Percentiles rank a stretch among this genome's conserved stretches.
phyloP scores from a whole-genome alignment of 2,113 vertebrate genomes.

The Callipepla squamata region DNA sequence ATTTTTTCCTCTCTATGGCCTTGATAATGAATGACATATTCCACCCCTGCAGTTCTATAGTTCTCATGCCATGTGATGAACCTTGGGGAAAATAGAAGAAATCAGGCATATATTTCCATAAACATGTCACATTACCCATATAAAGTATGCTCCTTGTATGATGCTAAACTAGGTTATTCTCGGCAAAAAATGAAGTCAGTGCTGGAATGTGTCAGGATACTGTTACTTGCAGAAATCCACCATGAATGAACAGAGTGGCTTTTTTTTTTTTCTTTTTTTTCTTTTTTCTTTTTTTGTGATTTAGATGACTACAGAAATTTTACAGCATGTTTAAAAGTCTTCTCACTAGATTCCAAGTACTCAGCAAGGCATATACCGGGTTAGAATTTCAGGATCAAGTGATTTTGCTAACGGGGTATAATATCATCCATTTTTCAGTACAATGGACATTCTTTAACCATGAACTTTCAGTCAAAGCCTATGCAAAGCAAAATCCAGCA shows the following conservation, averaged over 20 bases:
- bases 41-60: neutral
- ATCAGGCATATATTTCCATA: neutral
- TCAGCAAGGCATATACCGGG: neutral
- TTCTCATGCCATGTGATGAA: neutral
- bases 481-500: neutral
- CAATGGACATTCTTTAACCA: neutral
- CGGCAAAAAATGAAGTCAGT: neutral
- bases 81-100: neutral
- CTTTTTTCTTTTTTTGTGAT: neutral
- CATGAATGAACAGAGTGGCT: accelerated
- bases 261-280: too few species aligned
- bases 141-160: neutral
- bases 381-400: neutral
- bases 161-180: neutral
- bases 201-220: neutral
- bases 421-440: neutral
- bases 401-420: neutral
- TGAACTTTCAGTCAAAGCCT: neutral
- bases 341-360: neutral
- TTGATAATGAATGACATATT: neutral
- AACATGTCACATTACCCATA: neutral
- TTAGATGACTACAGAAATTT: neutral
- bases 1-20: neutral
- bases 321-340: neutral
- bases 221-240: neutral